Base-by-base conservation (phyloP, 1,140 invertebrate species). In the Camponotus floridanus region DNA sequence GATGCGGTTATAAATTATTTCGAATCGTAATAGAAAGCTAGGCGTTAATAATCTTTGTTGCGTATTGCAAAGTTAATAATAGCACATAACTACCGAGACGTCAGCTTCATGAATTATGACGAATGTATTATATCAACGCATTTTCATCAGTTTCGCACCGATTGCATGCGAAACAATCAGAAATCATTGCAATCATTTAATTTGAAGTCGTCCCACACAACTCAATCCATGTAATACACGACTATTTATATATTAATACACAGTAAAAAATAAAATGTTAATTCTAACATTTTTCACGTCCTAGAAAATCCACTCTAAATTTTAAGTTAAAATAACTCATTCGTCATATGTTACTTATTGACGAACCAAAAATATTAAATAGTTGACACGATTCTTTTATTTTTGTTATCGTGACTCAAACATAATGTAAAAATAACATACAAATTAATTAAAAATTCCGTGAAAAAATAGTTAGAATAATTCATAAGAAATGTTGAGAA, bases 1-100 rank as follows among this genome's bases (percentile, higher is more conserved):
- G 48, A 7, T 31, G 57, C 36, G 21, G 57, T 62, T 62, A 76
- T 76, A 76, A 76, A 76, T 76, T 64, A 64, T 9, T 76, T 62
- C 21, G 36, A 15, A 3, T 57, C 21, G 36, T 76, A 64, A 57
- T 33, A 64, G 74, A 76, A 76, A 76, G 13, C 48, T 73, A 55
- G 31, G 7, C 74, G 36, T 62, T 62, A 62, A 76, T 36, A 33
- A 39, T 61, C n/a, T 61, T 76, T 61, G 73, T 42, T 74, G 7
- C 31, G 21, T 7, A n/a, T 39, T 42, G 73, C 15, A 2, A 7
- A 39, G 6, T 7, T 33, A 36, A 76, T 64, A 59, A 76, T 59
- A 74, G 31, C 31, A 15, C 7, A 36, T 33, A 36, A 42, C 36
- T 62, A 76, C 55, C 4, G 9, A 64, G 18, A 61, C 18, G 55